These are phyloP conservation scores for Didymodactylos carnosus DNA, from an alignment of 2,888 invertebrate genomes.

Conservation along the genomic window DNA sequence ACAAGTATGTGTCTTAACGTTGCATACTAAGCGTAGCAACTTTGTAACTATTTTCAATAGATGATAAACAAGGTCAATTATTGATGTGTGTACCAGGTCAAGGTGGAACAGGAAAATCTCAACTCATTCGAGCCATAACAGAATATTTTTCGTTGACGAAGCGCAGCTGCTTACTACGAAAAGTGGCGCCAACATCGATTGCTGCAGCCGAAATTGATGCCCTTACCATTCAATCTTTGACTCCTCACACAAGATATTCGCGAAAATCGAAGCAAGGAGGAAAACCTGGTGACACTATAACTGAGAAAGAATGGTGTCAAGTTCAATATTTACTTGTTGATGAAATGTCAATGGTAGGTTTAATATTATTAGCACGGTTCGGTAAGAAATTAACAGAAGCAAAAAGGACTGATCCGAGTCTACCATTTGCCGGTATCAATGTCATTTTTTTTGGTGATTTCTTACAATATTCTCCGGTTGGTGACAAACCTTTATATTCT, in stretches of 20 bases:
- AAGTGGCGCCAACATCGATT: not conserved
- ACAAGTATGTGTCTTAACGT: not conserved
- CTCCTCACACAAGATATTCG: not conserved
- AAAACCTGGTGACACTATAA: not conserved
- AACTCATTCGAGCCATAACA: not conserved
- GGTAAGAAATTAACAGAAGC: too few species aligned
- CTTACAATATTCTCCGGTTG: not conserved
- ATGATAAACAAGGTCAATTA: not conserved
- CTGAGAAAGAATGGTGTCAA: not conserved
- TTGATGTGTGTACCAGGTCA: not conserved
- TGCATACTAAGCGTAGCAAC: not conserved
- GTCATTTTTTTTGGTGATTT: not conserved
- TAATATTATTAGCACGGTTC: too few species aligned
- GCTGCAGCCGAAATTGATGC: not conserved
- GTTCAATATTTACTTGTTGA: not conserved
- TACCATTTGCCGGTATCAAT: not conserved
- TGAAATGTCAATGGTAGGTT: not conserved
- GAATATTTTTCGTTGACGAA: not conserved
- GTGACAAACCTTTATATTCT: not conserved
- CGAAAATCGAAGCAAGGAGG: not conserved
- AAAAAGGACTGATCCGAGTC: not conserved
- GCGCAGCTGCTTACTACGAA: not conserved
- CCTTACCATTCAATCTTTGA: not conserved
- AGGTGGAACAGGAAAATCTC: not conserved
- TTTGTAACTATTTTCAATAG: too few species aligned